A percentile compares a stretch with the other conserved stretches of the same genome.
Evolutionary conservation across 2,888 invertebrate genomes (phyloP).

Genomic region (Phaonia tiefii): DNA sequence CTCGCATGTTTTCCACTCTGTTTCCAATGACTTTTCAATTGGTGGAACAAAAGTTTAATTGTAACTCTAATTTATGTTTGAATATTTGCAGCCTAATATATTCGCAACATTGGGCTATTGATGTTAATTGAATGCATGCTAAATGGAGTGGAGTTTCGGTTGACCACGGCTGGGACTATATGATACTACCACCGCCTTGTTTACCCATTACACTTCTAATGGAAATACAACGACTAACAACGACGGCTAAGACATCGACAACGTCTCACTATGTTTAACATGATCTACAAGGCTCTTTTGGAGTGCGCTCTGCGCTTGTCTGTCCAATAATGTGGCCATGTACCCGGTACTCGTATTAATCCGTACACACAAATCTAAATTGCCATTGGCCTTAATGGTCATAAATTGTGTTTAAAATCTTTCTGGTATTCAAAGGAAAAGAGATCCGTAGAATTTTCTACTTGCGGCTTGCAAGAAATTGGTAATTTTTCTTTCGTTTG

Average conservation of each 20-base stretch:
- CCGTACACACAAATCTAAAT: slow-evolving; percentile 43
- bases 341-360: slow-evolving; percentile 44
- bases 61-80: slow-evolving; percentile 62
- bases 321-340: slow-evolving; percentile 39
- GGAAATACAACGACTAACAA: slow-evolving; percentile 25
- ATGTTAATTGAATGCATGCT: slow-evolving; percentile 65
- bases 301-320: slow-evolving; percentile 23
- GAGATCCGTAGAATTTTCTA: slow-evolving; percentile 12
- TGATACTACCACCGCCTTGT: not conserved
- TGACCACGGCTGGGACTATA: not conserved
- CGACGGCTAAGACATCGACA: slow-evolving; percentile 31
- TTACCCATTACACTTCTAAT: slow-evolving; percentile 48
- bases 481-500: too few relatives aligned
- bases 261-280: slow-evolving; percentile 63
- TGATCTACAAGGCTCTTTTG: slow-evolving; percentile 60
- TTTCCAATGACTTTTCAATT: too few relatives aligned
- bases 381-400: slow-evolving; percentile 57
- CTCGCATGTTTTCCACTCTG: not conserved
- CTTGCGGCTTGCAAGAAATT: too few relatives aligned
- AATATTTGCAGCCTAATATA: not conserved
- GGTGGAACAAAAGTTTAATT: slow-evolving; percentile 56
- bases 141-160: slow-evolving; percentile 45
- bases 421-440: not conserved
- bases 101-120: slow-evolving; percentile 41
- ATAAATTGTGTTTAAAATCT: slow-evolving; percentile 43